phyloP scores from a whole-genome alignment of 2,797 vertebrate species.

The Cheirogaleus major region DNA sequence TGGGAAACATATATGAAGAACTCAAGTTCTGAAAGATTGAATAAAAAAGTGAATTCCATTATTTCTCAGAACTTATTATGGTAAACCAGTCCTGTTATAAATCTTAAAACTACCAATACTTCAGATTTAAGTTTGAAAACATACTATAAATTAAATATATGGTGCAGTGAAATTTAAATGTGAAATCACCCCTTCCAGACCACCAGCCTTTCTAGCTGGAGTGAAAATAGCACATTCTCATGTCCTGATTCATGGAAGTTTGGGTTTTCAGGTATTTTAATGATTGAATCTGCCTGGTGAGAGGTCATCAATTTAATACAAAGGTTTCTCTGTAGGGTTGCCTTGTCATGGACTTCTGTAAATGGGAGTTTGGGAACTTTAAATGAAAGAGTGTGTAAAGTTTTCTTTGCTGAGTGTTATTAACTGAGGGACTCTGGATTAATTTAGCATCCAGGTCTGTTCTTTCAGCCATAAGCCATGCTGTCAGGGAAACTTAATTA shows the following conservation, averaged over 20 bases:
- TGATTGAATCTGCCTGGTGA: slow-evolving; percentile 3
- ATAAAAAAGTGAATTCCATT: slow-evolving; percentile 3
- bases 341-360: slow-evolving; percentile 62
- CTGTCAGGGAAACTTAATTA: slow-evolving; percentile 91
- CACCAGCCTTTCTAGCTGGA: neutral
- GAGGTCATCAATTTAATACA: neutral
- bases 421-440: slow-evolving; percentile 87
- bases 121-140: slow-evolving; percentile 34
- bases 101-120: slow-evolving; percentile 12
- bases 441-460: slow-evolving; percentile 89
- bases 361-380: slow-evolving; percentile 83
- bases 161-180: slow-evolving; percentile 1
- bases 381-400: slow-evolving; percentile 80
- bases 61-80: slow-evolving; percentile 23
- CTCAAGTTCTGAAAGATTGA: neutral
- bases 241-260: neutral
- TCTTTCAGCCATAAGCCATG: slow-evolving; percentile 88
- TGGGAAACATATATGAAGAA: neutral
- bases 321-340: slow-evolving; percentile 7
- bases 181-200: neutral
- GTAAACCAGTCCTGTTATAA: neutral
- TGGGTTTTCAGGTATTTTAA: slow-evolving; percentile 13
- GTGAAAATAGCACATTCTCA: slow-evolving; percentile 15
- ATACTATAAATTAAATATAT: slow-evolving; percentile 1
- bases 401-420: slow-evolving; percentile 85